Evolutionary conservation across 2,113 vertebrate species (phyloP), one percentile per base, ranked within the genome.

Genomic region (Eulemur rufifrons): DNA sequence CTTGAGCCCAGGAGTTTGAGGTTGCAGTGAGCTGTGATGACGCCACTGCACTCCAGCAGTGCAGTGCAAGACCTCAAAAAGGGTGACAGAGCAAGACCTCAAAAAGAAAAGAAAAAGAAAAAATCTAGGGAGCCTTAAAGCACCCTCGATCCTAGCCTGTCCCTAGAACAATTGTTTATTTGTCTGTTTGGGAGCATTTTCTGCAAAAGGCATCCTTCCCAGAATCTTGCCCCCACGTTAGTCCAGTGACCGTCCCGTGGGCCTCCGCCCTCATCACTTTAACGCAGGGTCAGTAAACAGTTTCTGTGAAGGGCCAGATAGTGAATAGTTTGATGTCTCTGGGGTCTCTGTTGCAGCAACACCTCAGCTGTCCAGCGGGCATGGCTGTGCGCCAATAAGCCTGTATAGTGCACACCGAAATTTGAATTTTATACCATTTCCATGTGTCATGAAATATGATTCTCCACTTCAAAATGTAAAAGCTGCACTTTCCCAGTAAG

Each of bases 211-310:
- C 29, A 7, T 13, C 54, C 32, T 69, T 20, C 42, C 27, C 66
- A 3, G 1, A 3, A 1, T 17, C 59, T 74, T 4, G 1, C 39
- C 59, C 47, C 34, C 15, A 1, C 17, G 5, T 66, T 61, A 45
- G 52, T 56, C 56, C 6, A 25, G 5, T 64, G 29, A 76, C 1
- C 11, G 18, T 61, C 69, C 34, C 8, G 2, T 78, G 91, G 20
- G 13, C 52, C 56, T 23, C 59, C 15, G 7, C 5, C 18, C 66
- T 7, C 18, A 2, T 45, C 37, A 3, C 91, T 77, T 42, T 39
- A 77, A 63, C 63, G 20, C 88, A 59, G 6, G 11, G 29, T 9
- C 6, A 8, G 77, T 50, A 0, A 5, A 23, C 29, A 56, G 37
- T 82, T 39, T 52, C 69, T 59, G 32, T 42, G 59, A 56, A 76